Percentiles rank a stretch among this genome's conserved stretches.
Conservation (phyloP, 1,140 invertebrate genomes). For the Conus betulinus region DNA sequence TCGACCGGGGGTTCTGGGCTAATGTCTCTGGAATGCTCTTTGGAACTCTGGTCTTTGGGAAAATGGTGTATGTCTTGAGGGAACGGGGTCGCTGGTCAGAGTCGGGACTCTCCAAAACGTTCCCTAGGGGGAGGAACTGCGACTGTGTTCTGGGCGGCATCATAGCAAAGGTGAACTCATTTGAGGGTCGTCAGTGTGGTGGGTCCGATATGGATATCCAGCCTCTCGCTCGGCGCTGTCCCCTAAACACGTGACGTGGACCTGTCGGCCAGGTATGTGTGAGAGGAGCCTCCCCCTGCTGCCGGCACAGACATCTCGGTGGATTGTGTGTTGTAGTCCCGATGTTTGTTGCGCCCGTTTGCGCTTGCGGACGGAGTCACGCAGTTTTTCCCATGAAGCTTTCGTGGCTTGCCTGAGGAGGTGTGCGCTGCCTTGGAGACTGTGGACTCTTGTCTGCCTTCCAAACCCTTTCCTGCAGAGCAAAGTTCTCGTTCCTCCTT, state of each 20-base stretch:
- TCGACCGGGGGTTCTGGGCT: not conserved
- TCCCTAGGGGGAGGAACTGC: not conserved
- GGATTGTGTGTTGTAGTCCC: conserved; percentile 24
- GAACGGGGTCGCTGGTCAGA: not conserved
- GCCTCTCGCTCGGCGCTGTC: conserved; percentile 4
- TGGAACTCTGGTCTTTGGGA: not conserved
- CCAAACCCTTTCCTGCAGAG: not conserved
- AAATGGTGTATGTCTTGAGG: not conserved
- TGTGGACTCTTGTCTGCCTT: not conserved
- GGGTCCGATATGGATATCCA: not conserved
- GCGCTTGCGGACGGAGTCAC: conserved; percentile 8
- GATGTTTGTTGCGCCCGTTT: not conserved
- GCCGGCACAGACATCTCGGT: conserved; percentile 18
- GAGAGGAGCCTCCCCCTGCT: not conserved
- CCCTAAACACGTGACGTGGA: conserved; percentile 3
- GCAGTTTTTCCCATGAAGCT: conserved; percentile 18
- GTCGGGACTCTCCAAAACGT: not conserved
- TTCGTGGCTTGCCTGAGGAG: conserved; percentile 16
- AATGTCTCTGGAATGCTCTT: not conserved
- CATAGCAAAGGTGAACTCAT: conserved; percentile 44
- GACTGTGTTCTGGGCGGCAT: not conserved
- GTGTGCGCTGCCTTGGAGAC: not conserved
- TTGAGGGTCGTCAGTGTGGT: conserved; percentile 46
- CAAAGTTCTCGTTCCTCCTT: conserved; percentile 1
- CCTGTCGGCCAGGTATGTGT: not conserved